A percentile compares a stretch with the other conserved stretches of the same genome.
Conservation (phyloP, 30 jellyfish, hydroid and myxozoan genomes). For the Nemopilema nomurai region DNA sequence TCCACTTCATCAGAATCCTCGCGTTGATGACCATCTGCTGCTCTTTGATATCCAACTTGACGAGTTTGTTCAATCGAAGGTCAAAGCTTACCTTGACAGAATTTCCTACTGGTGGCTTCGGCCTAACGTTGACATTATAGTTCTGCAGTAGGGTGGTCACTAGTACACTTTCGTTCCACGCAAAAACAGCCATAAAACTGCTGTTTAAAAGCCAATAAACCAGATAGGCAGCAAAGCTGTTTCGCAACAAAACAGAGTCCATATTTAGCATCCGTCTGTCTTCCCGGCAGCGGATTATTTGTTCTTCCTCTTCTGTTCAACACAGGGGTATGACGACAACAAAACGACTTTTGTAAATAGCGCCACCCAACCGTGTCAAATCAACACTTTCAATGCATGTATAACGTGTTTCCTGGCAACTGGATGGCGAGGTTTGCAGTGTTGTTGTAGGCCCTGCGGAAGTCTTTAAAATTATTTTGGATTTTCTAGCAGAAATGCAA, state of each 20-base stretch:
- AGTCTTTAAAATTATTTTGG: neutral
- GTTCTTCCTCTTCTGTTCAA: neutral
- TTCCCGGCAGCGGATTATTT: neutral
- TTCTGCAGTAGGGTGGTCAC: neutral
- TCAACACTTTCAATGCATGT: neutral
- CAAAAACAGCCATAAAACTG: neutral
- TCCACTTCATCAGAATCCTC: constrained; percentile 52
- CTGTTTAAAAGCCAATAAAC: neutral
- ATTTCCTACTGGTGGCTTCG: neutral
- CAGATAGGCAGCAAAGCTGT: neutral
- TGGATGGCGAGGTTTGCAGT: no score
- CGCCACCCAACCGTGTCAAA: neutral
- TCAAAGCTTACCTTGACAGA: constrained; percentile 28
- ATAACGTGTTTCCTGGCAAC: no score
- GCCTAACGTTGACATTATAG: constrained; percentile 36
- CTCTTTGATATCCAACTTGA: constrained; percentile 47
- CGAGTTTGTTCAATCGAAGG: constrained; percentile 28
- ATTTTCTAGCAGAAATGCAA: no score
- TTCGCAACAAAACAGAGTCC: neutral
- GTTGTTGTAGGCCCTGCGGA: neutral
- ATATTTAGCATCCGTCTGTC: neutral
- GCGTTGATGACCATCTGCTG: constrained; percentile 37
- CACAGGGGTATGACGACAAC: no score
- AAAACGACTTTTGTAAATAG: neutral
- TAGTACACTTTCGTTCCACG: neutral